These are phyloP conservation scores for Nyctibius grandis DNA, from an alignment of 2,797 vertebrate species.

Conservation along the genomic window DNA sequence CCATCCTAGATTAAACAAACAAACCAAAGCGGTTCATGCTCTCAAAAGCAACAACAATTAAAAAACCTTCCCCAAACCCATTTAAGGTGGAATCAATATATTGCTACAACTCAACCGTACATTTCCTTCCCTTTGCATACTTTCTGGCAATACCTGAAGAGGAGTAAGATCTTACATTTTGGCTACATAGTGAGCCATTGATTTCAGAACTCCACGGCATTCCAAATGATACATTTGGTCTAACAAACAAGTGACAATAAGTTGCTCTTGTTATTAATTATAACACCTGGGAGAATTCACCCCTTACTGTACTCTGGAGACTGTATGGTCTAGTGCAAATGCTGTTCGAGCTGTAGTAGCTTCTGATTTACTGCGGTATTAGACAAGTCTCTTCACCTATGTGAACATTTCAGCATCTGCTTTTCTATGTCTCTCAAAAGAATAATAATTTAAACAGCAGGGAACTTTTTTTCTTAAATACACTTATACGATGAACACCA, in stretches of 20 bases:
- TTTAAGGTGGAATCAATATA: neutral
- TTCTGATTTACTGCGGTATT: fast-evolving
- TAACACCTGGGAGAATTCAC: neutral
- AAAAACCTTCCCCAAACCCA: neutral
- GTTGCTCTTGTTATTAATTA: neutral
- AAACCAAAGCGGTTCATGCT: neutral
- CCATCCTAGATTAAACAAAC: conserved; percentile 85
- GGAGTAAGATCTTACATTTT: neutral
- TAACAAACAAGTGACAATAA: neutral
- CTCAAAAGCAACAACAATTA: neutral
- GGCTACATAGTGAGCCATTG: fast-evolving
- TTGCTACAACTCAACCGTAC: neutral
- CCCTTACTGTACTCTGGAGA: too few species aligned
- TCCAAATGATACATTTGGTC: neutral
- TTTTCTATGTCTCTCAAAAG: neutral
- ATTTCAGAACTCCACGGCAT: neutral
- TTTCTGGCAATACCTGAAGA: neutral
- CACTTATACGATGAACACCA: neutral
- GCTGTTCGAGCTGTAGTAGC: neutral
- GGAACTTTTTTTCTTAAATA: neutral
- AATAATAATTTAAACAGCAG: neutral
- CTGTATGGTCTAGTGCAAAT: fast-evolving
- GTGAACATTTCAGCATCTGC: neutral
- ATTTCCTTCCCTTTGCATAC: neutral
- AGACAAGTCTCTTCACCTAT: neutral